A percentile compares a stretch with the other conserved stretches of the same genome.
Conservation (phyloP, 2,797 vertebrate genomes). For the Danio aesculapii region DNA sequence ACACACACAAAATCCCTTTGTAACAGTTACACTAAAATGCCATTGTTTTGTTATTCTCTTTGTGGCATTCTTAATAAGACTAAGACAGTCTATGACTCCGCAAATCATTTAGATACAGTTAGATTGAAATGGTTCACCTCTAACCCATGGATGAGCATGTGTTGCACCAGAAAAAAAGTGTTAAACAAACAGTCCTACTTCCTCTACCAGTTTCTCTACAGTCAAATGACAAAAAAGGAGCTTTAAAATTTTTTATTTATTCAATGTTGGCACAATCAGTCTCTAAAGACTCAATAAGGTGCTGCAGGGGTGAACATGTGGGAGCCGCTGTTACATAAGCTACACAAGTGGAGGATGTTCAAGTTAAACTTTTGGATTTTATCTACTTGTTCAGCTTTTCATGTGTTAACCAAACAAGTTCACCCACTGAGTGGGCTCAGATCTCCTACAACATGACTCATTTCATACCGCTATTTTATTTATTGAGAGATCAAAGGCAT, state of each 20-base stretch:
- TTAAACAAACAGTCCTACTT: not conserved
- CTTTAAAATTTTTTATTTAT: not conserved
- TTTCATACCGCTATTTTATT: not conserved
- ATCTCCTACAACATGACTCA: slow-evolving; percentile 17
- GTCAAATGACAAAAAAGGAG: not conserved
- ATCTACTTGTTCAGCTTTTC: not conserved
- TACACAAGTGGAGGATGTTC: not conserved
- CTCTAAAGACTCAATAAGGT: not conserved
- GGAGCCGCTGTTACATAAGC: not conserved
- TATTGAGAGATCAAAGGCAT: not conserved
- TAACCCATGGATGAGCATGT: too few relatives aligned
- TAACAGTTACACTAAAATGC: not conserved
- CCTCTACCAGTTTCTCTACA: not conserved
- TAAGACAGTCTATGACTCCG: not conserved
- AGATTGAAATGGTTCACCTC: too few relatives aligned
- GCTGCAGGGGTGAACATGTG: not conserved
- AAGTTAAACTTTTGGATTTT: not conserved
- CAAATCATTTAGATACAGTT: not conserved
- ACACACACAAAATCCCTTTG: too few relatives aligned
- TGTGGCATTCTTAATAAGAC: not conserved
- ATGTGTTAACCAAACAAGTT: slow-evolving; percentile 1
- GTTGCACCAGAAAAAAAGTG: too few relatives aligned
- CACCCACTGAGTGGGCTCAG: slow-evolving; percentile 29
- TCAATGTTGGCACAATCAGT: not conserved
- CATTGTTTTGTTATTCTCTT: not conserved